These are phyloP conservation scores for Diplodus sargus DNA, from an alignment of 2,797 vertebrate genomes.

Conservation along the genomic window DNA sequence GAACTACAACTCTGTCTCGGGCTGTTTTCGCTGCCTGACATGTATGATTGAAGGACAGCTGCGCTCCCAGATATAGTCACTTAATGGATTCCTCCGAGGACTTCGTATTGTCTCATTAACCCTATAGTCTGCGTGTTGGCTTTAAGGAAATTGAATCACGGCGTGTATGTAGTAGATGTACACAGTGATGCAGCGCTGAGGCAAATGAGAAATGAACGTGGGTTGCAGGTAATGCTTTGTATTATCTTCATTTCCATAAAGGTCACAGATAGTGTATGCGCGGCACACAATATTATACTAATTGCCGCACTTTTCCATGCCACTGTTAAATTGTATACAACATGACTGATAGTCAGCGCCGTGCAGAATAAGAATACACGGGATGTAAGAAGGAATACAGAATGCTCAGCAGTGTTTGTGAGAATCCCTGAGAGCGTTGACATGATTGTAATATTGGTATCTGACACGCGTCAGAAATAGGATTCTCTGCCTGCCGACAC, in stretches of 20 bases:
- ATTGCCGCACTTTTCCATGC: conserved; percentile 42
- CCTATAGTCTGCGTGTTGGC: conserved; percentile 13
- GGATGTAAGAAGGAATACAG: conserved; percentile 14
- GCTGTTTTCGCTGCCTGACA: conserved; percentile 32
- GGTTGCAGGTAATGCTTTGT: conserved; percentile 40
- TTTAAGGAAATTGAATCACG: conserved; percentile 46
- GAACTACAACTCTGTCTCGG: conserved; percentile 29
- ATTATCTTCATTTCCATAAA: conserved; percentile 54
- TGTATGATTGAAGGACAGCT: conserved; percentile 29
- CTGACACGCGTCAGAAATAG: conserved; percentile 65
- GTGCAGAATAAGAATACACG: conserved; percentile 21
- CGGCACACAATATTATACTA: conserved; percentile 28
- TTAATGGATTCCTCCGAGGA: conserved; percentile 24
- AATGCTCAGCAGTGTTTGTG: conserved; percentile 37
- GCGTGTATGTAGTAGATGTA: background rate
- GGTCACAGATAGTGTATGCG: conserved; percentile 51
- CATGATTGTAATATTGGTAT: conserved; percentile 62
- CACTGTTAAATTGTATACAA: conserved; percentile 26
- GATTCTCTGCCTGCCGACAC: conserved; percentile 52
- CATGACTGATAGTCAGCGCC: conserved; percentile 16
- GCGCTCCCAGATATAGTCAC: background rate
- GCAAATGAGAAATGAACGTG: conserved; percentile 36
- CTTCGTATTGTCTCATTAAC: conserved; percentile 48
- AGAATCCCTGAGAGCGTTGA: conserved; percentile 35
- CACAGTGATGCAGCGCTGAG: conserved; percentile 13